Conservation (phyloP, 2,888 invertebrate species). For the Mylabris sibirica region DNA sequence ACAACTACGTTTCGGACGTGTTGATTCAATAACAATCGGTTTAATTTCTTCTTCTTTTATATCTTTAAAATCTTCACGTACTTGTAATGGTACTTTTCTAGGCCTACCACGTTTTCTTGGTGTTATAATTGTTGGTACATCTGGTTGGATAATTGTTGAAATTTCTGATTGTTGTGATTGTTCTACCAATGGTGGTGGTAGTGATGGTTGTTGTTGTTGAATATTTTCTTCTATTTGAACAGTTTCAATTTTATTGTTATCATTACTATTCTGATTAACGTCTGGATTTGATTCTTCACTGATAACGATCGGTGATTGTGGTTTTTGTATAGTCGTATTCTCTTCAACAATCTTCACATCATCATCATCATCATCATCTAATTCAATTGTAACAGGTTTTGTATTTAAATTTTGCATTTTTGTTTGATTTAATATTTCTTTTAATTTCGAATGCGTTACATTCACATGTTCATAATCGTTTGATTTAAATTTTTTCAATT, state of each 20-base stretch:
- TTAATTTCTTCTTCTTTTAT: slow-evolving; percentile 40
- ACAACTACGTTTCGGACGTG: slow-evolving; percentile 60
- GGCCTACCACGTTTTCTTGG: slow-evolving; percentile 64
- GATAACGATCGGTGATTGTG: slow-evolving; percentile 46
- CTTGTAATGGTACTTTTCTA: slow-evolving; percentile 60
- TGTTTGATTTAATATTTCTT: slow-evolving; percentile 35
- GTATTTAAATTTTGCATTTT: background rate
- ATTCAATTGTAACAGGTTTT: slow-evolving; percentile 21
- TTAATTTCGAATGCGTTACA: slow-evolving; percentile 35
- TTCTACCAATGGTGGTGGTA: background rate
- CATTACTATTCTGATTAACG: slow-evolving; percentile 35
- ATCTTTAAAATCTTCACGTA: slow-evolving; percentile 56
- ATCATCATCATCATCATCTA: slow-evolving; percentile 34
- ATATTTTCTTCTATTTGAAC: background rate
- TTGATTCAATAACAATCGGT: slow-evolving; percentile 41
- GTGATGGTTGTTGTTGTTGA: background rate
- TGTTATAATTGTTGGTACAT: slow-evolving; percentile 41
- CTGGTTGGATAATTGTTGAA: slow-evolving; percentile 11
- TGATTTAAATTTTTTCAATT: slow-evolving; percentile 25
- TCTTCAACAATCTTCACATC: slow-evolving; percentile 44
- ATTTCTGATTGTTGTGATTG: background rate
- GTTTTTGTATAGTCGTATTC: slow-evolving; percentile 22
- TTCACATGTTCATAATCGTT: slow-evolving; percentile 16
- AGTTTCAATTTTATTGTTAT: background rate
- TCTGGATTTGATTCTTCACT: slow-evolving; percentile 50